Conservation (phyloP, 2,113 vertebrate genomes). For the Ranitomeya variabilis region DNA sequence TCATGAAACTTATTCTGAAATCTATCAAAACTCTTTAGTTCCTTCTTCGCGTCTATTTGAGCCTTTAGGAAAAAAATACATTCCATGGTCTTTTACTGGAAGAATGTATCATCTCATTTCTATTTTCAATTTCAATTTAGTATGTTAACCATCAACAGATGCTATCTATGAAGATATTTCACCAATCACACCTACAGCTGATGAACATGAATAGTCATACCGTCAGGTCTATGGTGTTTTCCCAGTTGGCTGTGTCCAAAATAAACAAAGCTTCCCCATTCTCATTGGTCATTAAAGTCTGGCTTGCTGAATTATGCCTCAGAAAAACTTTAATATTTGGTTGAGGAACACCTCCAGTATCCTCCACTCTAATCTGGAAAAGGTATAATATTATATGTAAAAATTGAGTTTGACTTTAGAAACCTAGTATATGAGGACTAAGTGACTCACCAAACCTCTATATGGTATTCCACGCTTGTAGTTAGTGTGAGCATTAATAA, state of each 20-base stretch:
- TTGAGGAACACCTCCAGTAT: conserved; percentile 59
- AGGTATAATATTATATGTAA: neutral
- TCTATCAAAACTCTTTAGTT: fast-evolving
- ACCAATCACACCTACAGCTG: neutral
- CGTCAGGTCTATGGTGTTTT: conserved; percentile 52
- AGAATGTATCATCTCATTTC: too few relatives aligned
- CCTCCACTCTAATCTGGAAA: conserved; percentile 63
- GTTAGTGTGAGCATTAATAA: conserved; percentile 60
- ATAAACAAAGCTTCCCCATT: conserved; percentile 59
- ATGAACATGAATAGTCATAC: neutral
- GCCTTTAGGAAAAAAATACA: conserved; percentile 58
- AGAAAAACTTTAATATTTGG: conserved; percentile 59
- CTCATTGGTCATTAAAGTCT: conserved; percentile 59
- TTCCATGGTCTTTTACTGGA: too few relatives aligned
- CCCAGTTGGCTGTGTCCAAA: conserved; percentile 61
- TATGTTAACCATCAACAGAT: neutral
- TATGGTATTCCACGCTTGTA: conserved; percentile 66
- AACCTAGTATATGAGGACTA: neutral
- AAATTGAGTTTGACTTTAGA: neutral
- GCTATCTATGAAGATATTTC: neutral
- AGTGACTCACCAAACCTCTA: conserved; percentile 62
- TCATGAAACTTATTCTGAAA: neutral
- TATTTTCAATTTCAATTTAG: too few relatives aligned
- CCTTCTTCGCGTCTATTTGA: neutral
- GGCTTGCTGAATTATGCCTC: conserved; percentile 43